Percentiles rank a stretch among this genome's conserved stretches.
phyloP scores from a whole-genome alignment of 2,797 vertebrate genomes.

The Somateria mollissima region DNA sequence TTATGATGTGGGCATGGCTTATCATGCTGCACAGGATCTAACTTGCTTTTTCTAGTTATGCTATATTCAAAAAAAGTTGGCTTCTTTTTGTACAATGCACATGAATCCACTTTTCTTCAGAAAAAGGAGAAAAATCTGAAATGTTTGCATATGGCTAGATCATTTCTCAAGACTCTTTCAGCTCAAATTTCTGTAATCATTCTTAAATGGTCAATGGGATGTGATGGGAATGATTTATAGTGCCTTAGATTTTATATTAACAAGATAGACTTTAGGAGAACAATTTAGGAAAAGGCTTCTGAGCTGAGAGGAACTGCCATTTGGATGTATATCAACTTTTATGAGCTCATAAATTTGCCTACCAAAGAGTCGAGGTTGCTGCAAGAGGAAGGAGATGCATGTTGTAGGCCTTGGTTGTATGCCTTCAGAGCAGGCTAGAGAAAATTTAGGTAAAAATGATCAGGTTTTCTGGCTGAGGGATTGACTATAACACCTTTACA shows the following conservation, averaged over 20 bases:
- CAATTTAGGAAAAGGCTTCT: slow-evolving; percentile 3
- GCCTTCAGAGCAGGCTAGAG: background rate
- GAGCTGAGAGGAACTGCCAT: background rate
- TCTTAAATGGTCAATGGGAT: background rate
- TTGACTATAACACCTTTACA: background rate
- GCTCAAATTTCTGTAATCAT: background rate
- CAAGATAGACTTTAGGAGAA: background rate
- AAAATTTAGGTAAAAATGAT: background rate
- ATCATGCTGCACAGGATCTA: background rate
- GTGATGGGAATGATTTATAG: background rate
- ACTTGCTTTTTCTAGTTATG: background rate
- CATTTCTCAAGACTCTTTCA: background rate
- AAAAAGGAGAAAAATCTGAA: background rate
- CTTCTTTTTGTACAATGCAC: background rate
- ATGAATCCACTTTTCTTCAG: background rate
- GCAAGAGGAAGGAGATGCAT: background rate
- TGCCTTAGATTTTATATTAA: background rate
- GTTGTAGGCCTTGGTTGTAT: background rate
- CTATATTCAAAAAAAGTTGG: background rate
- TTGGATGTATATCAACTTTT: background rate
- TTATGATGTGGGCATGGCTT: background rate
- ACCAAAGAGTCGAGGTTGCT: background rate
- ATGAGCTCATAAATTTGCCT: slow-evolving; percentile 3
- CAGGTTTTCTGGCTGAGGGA: background rate
- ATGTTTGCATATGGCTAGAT: background rate